A percentile compares a stretch with the other conserved stretches of the same genome.
These are phyloP conservation scores for Schizaphis graminum DNA, from an alignment of 2,888 invertebrate genomes.

Conservation along the genomic window DNA sequence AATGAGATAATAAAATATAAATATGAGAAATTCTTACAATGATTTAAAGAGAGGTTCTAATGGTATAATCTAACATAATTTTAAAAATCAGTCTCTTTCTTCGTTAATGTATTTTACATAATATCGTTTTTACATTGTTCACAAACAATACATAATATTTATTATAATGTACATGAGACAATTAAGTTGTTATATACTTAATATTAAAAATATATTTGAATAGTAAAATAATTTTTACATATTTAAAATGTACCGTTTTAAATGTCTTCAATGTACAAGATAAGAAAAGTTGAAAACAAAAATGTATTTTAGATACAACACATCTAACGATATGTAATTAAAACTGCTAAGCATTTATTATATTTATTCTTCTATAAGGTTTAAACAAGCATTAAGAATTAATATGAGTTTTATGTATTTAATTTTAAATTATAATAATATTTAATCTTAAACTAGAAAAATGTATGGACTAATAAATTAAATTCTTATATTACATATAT, in stretches of 20 bases:
- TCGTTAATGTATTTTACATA: not conserved
- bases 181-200: not conserved
- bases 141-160: not conserved
- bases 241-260: not conserved
- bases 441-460: no score
- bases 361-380: no score
- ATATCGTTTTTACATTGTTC: not conserved
- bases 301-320: not conserved
- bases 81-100: not conserved
- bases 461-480: no score
- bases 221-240: not conserved
- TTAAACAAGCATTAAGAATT: no score
- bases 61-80: not conserved
- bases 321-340: not conserved
- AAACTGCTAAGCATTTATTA: no score
- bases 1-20: not conserved
- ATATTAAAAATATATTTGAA: not conserved
- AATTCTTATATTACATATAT: no score
- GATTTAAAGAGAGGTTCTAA: not conserved
- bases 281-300: not conserved
- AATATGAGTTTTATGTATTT: no score
- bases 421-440: no score
- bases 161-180: not conserved
- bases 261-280: not conserved
- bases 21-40: not conserved